A percentile compares a stretch with the other conserved stretches of the same genome.
phyloP scores from a whole-genome alignment of 2,113 vertebrate genomes.

The Pterocles gutturalis region DNA sequence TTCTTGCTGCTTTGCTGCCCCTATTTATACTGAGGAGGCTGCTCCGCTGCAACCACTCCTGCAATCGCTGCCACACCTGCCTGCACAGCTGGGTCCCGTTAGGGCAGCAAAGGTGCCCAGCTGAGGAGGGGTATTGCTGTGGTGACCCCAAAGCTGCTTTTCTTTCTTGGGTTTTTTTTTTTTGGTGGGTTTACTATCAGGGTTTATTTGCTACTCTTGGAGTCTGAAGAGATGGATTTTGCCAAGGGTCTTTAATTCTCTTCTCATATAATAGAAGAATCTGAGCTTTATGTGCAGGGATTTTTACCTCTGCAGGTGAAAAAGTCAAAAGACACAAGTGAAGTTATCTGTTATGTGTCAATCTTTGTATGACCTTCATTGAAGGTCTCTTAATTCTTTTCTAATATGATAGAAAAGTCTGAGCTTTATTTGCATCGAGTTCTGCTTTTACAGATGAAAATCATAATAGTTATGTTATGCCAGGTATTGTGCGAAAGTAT shows the following conservation, averaged over 20 bases:
- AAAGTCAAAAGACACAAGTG: not conserved
- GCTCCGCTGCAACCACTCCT: constrained; percentile 34
- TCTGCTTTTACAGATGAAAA: constrained; percentile 13
- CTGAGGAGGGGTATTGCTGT: not conserved
- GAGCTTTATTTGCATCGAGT: not conserved
- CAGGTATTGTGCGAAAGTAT: not conserved
- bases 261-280: not conserved
- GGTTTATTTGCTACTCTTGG: not conserved
- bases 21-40: not conserved
- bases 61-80: constrained; percentile 46
- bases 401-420: not conserved
- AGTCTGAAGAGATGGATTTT: not conserved
- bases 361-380: not conserved
- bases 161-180: not conserved
- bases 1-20: not conserved
- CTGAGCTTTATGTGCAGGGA: not conserved
- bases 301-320: not conserved
- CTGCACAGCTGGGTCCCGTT: not conserved
- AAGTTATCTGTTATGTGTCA: fast-evolving
- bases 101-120: not conserved
- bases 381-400: not conserved
- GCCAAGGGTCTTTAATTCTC: not conserved
- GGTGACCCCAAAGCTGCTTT: not conserved
- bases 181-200: not conserved
- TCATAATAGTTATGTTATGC: not conserved